Percentiles rank a stretch among this genome's conserved stretches.
These are phyloP conservation scores for Palloptera scutellata DNA, from an alignment of 2,888 invertebrate species.

Conservation along the genomic window DNA sequence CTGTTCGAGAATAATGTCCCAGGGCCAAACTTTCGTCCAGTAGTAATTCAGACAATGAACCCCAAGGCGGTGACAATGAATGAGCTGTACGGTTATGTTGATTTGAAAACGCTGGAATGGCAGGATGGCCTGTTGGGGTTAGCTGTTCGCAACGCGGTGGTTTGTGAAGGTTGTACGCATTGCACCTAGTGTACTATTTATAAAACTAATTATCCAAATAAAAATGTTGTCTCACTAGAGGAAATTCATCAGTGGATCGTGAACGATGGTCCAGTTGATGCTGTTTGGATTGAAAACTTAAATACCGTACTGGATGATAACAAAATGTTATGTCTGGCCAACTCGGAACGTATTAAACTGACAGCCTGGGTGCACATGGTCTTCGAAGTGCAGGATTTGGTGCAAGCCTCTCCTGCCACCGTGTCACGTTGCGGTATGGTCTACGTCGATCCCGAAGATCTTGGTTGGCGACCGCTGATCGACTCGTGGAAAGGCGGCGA, in stretches of 20 bases:
- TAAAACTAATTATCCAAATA: neutral
- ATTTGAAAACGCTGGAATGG: slow-evolving; percentile 87
- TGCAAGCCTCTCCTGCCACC: slow-evolving; percentile 91
- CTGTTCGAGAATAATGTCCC: slow-evolving; percentile 70
- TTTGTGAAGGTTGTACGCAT: slow-evolving; percentile 51
- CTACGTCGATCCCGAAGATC: slow-evolving; percentile 84
- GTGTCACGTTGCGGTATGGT: slow-evolving; percentile 89
- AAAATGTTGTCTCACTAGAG: slow-evolving; percentile 46
- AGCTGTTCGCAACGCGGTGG: slow-evolving; percentile 58
- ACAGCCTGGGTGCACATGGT: slow-evolving; percentile 90
- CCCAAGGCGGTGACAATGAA: slow-evolving; percentile 89
- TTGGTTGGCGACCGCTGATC: slow-evolving; percentile 83
- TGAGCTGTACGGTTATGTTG: slow-evolving; percentile 88
- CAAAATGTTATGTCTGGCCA: slow-evolving; percentile 91
- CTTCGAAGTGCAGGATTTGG: slow-evolving; percentile 84
- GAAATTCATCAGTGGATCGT: slow-evolving; percentile 90
- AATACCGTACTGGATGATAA: slow-evolving; percentile 93
- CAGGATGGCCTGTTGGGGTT: slow-evolving; percentile 83
- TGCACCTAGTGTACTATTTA: slow-evolving; percentile 24
- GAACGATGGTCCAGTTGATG: slow-evolving; percentile 92
- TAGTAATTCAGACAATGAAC: slow-evolving; percentile 82
- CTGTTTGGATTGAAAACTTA: slow-evolving; percentile 94
- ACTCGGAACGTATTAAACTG: slow-evolving; percentile 89
- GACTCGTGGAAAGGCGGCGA: slow-evolving; percentile 75
- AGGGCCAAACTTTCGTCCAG: slow-evolving; percentile 74